Base-by-base conservation (phyloP, 2,797 vertebrate genomes). In the Sorex maritimensis region DNA sequence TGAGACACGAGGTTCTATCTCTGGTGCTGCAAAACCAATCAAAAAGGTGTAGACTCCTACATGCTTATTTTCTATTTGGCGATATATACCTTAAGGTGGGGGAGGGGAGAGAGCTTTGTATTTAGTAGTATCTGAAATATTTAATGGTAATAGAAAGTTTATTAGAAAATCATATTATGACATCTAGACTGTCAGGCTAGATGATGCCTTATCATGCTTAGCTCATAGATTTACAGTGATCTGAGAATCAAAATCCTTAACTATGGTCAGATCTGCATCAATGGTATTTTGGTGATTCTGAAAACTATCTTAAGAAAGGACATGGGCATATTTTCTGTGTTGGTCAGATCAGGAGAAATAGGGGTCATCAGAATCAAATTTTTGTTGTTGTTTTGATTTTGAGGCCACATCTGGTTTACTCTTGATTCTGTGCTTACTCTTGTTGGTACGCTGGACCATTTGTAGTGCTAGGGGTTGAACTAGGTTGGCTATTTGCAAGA, bases 71-170 rank as follows among this genome's bases (percentile, higher is more conserved):
- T 41, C 49, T 74, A 83, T 65, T 80, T 89, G 52, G 67, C 41
- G 13, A 55, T 81, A 10, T 80, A 38, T 28, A 49, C 17, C 7
- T 89, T 88, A 72, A 71, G 38, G 44, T 92, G 34, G 19, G 24
- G 55, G 26, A 10, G 38, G 13, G n/a, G 71, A 17, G 52, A 14
- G 6, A 30, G 17, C 67, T 93, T 91, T 75, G 34, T 55, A 23
- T 82, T 86, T 79, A 73, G 21, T 81, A 77, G n/a, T 91, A 69
- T 1, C 38, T n/a, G 44, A 19, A 92, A 89, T 78, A 17, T 19
- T 71, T 81, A 79, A 34, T 82, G 11, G 8, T 79, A 87, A 95
- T 88, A 78, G 63, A 89, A 92, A 79, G 28, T 23, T 85, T 44
- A 14, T 67, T 90, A 46, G 52, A 41, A 73, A 38, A 83, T 26